These are phyloP conservation scores for Parochlus steinenii DNA, from an alignment of 2,888 invertebrate genomes.

Conservation along the genomic window DNA sequence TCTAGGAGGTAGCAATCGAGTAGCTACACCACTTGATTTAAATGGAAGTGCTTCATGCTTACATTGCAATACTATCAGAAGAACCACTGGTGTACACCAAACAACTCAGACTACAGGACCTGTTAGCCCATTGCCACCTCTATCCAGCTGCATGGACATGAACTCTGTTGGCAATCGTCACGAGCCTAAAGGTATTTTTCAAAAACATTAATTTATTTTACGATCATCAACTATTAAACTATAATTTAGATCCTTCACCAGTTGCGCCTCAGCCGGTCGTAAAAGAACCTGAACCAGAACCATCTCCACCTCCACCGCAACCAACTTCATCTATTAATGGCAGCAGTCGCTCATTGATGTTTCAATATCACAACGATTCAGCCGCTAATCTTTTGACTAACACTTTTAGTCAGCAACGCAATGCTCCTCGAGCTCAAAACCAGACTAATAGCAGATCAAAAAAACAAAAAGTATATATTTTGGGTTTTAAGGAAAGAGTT, in stretches of 20 bases:
- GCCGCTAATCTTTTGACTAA: conserved; percentile 6
- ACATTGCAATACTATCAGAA: conserved; percentile 27
- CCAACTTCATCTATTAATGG: conserved; percentile 17
- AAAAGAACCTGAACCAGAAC: conserved; percentile 12
- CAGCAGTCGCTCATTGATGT: conserved; percentile 13
- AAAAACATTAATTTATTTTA: neutral
- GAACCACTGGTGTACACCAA: conserved; percentile 31
- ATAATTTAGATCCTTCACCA: too few relatives aligned
- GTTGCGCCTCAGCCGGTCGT: conserved; percentile 3
- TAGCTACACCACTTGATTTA: conserved; percentile 19
- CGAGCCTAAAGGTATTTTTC: conserved; percentile 6
- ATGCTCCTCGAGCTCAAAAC: conserved; percentile 14
- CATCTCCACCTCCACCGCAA: conserved; percentile 19
- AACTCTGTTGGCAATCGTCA: too few relatives aligned
- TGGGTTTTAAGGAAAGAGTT: too few relatives aligned
- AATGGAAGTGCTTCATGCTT: conserved; percentile 22
- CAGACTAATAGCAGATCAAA: conserved; percentile 13
- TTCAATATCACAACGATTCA: conserved; percentile 12
- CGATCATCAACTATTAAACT: neutral
- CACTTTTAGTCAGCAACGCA: neutral
- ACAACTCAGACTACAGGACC: conserved; percentile 32
- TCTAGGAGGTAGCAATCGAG: conserved; percentile 17
- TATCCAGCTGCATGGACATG: too few relatives aligned
- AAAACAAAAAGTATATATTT: too few relatives aligned
- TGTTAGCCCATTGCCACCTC: too few relatives aligned